A percentile compares a stretch with the other conserved stretches of the same genome.
phyloP scores from a whole-genome alignment of 2,113 vertebrate genomes.

The Nothocercus julius region DNA sequence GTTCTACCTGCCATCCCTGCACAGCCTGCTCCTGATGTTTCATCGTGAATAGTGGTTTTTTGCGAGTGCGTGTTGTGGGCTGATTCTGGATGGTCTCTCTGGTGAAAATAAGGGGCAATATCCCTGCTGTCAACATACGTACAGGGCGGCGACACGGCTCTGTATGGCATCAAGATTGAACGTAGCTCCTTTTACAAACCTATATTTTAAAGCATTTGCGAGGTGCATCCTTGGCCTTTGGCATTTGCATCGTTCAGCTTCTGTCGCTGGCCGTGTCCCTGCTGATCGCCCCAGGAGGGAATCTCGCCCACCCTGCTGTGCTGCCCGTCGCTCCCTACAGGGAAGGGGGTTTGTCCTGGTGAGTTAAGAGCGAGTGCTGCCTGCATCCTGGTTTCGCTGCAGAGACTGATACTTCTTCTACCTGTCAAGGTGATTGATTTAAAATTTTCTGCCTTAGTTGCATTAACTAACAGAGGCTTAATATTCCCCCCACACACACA shows the following conservation, averaged over 20 bases:
- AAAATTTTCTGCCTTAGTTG: not conserved
- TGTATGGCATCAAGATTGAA: accelerated
- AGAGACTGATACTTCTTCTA: not conserved
- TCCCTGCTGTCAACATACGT: accelerated
- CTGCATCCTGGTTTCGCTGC: not conserved
- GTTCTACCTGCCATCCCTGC: not conserved
- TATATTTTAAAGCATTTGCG: accelerated
- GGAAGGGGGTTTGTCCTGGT: not conserved
- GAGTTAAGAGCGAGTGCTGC: not conserved
- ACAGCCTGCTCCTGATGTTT: not conserved
- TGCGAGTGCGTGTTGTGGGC: not conserved
- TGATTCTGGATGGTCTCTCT: not conserved
- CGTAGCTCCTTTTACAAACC: not conserved
- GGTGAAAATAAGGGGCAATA: not conserved
- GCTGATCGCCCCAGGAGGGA: not conserved
- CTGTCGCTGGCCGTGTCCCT: not conserved
- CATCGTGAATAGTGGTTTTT: not conserved
- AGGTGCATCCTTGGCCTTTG: accelerated
- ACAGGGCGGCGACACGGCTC: not conserved
- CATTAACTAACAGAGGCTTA: not conserved
- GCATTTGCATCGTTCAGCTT: not conserved
- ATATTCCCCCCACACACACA: not conserved
- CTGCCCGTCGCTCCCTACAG: accelerated
- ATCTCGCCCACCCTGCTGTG: not conserved
- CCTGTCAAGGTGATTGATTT: not conserved